phyloP scores from a whole-genome alignment of 2,113 vertebrate species.

The Picathartes gymnocephalus region DNA sequence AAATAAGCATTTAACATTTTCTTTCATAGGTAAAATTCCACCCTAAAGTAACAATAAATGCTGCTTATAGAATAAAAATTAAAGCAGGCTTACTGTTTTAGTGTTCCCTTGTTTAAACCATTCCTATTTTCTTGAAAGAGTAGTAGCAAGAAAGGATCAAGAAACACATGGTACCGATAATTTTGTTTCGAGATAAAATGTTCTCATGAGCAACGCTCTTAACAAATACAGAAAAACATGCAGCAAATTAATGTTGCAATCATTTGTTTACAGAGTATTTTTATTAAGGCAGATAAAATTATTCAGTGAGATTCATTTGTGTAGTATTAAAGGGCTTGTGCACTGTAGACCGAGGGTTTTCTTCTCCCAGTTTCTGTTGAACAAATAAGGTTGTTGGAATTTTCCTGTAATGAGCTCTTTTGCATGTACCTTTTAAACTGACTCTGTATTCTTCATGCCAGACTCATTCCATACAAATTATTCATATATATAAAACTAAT shows the following conservation, averaged over 20 bases:
- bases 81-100: background rate
- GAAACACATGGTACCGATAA: background rate
- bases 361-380: background rate
- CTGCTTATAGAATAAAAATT: background rate
- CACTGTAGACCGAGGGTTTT: background rate
- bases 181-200: slow-evolving; percentile 9
- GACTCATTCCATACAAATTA: background rate
- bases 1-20: background rate
- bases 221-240: background rate
- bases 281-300: background rate
- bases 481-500: background rate
- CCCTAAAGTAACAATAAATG: background rate
- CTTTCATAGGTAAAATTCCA: background rate
- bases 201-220: background rate
- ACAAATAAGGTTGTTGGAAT: background rate
- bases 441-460: background rate
- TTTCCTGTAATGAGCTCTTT: background rate
- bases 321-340: background rate
- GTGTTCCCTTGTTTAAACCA: background rate
- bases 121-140: background rate
- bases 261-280: background rate
- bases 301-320: background rate
- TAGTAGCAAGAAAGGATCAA: background rate
- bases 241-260: slow-evolving; percentile 3
- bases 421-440: background rate